These are phyloP conservation scores for Panagrolaimus sp. DNA, from an alignment of 1,140 invertebrate species.

Conservation along the genomic window DNA sequence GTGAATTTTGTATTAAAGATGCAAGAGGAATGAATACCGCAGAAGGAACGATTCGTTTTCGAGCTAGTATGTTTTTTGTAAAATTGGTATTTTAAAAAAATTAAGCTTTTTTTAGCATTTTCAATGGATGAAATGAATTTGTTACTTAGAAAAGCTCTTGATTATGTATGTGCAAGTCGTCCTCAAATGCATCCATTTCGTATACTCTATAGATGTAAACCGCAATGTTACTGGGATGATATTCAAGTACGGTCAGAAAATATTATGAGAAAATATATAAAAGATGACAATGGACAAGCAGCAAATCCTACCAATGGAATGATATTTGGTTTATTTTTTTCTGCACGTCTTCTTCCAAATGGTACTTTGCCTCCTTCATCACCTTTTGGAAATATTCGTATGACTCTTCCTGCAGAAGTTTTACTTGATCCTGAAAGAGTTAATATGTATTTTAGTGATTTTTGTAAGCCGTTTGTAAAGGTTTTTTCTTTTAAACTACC, in stretches of 20 bases:
- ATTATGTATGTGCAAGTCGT: no score
- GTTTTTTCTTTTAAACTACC: not conserved
- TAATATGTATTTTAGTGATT: not conserved
- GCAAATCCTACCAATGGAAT: not conserved
- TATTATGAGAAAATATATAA: not conserved
- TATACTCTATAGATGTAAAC: conserved; percentile 51
- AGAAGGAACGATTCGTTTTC: not conserved
- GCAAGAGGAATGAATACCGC: not conserved
- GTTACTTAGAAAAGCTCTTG: no score
- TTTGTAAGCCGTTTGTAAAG: not conserved
- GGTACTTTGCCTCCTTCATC: not conserved
- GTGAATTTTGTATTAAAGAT: not conserved
- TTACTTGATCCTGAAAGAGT: not conserved
- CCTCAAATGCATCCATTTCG: conserved; percentile 12
- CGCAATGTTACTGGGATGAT: conserved; percentile 51
- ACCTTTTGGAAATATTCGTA: not conserved
- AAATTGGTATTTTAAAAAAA: not conserved
- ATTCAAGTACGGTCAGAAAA: conserved; percentile 24
- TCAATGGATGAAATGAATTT: no score
- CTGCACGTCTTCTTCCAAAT: not conserved
- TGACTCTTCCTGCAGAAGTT: not conserved
- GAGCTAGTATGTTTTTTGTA: not conserved
- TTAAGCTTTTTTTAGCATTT: no score
- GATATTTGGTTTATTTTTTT: not conserved
- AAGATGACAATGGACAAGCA: not conserved